Conservation (phyloP, 2,888 invertebrate genomes). For the Myopa tessellatipennis region DNA sequence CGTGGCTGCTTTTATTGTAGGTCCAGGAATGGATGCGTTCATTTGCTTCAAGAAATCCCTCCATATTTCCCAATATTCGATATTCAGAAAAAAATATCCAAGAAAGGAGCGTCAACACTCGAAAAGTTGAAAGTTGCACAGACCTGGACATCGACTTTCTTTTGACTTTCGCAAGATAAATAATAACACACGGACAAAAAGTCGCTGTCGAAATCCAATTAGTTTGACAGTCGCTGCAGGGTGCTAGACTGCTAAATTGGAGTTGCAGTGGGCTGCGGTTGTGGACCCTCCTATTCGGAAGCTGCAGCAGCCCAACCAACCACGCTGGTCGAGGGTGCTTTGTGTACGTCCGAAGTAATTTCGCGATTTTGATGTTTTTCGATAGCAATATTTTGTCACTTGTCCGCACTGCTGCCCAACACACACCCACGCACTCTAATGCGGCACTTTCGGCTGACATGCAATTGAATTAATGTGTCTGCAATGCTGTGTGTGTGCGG, state of each 20-base stretch:
- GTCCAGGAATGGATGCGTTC: too few relatives aligned
- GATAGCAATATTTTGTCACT: slow-evolving; percentile 23
- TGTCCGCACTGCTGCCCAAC: background rate
- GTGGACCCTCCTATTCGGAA: too few relatives aligned
- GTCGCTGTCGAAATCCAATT: background rate
- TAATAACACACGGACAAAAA: too few relatives aligned
- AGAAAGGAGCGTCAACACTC: too few relatives aligned
- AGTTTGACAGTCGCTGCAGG: slow-evolving; percentile 7
- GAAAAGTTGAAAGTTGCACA: too few relatives aligned
- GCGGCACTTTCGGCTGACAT: background rate
- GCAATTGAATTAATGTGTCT: slow-evolving; percentile 8
- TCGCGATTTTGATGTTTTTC: slow-evolving; percentile 22
- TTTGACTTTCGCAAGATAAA: too few relatives aligned
- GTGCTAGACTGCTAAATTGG: background rate
- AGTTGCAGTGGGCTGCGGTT: too few relatives aligned
- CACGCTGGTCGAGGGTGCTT: background rate
- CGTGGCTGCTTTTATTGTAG: too few relatives aligned
- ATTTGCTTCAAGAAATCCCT: too few relatives aligned
- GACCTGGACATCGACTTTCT: too few relatives aligned
- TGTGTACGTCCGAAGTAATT: background rate
- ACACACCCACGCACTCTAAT: background rate
- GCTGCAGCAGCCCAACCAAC: slow-evolving; percentile 3
- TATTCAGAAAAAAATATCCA: too few relatives aligned
- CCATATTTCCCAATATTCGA: too few relatives aligned
- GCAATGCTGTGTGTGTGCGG: background rate